Conservation (phyloP, 2,113 vertebrate species). For the Clupea harengus region DNA sequence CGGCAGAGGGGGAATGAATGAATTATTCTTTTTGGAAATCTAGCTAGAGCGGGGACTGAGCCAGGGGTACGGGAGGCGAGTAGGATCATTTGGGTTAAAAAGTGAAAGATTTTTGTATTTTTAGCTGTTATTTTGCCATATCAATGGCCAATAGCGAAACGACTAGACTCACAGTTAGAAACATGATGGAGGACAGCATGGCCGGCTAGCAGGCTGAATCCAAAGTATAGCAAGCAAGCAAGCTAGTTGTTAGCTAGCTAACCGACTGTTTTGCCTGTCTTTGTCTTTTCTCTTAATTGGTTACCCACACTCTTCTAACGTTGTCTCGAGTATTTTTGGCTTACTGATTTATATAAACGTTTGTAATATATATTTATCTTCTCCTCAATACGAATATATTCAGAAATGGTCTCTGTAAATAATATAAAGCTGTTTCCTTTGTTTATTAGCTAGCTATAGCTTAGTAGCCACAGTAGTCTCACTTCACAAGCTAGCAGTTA, state of each 20-base stretch:
- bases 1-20: conserved; percentile 69
- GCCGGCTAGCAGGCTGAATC: conserved; percentile 57
- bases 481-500: background rate
- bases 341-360: background rate
- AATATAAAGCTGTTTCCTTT: conserved; percentile 1
- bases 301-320: background rate
- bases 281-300: conserved; percentile 10
- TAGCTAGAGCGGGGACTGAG: conserved; percentile 55
- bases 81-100: conserved; percentile 63
- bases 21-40: conserved; percentile 63
- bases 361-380: background rate
- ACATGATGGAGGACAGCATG: conserved; percentile 63
- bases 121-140: conserved; percentile 14
- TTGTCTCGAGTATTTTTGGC: background rate
- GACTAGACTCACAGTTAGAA: conserved; percentile 24
- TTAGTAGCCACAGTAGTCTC: background rate
- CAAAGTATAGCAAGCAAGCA: conserved; percentile 12
- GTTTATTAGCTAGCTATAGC: background rate
- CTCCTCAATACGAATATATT: background rate
- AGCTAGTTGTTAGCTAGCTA: conserved; percentile 2
- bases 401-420: background rate
- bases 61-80: conserved; percentile 65
- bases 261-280: conserved; percentile 10
- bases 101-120: conserved; percentile 45
- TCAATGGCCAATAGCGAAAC: conserved; percentile 23